These are phyloP conservation scores for Gymnosoma rotundatum DNA, from an alignment of 2,888 invertebrate genomes.

Conservation along the genomic window DNA sequence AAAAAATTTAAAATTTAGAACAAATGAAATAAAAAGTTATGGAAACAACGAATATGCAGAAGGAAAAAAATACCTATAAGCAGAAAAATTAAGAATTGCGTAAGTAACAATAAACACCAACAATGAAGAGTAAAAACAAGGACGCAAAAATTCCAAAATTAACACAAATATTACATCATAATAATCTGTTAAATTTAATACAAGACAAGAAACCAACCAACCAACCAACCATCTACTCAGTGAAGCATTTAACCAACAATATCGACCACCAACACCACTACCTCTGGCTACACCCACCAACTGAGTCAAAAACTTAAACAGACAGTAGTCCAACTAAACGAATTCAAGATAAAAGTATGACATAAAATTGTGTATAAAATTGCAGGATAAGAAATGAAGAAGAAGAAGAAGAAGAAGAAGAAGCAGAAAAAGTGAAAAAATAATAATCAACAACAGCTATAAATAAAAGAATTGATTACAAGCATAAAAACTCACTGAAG, in stretches of 20 bases:
- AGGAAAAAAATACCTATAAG: background rate
- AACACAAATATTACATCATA: conserved; percentile 63
- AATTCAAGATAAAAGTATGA: conserved; percentile 20
- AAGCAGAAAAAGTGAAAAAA: background rate
- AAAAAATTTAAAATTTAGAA: background rate
- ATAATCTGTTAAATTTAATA: conserved; percentile 66
- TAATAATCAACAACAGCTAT: conserved; percentile 19
- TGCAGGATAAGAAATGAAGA: conserved; percentile 17
- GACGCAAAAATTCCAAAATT: conserved; percentile 34
- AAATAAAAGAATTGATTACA: conserved; percentile 64
- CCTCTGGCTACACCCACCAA: background rate
- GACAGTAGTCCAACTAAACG: conserved; percentile 25
- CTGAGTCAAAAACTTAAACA: conserved; percentile 18
- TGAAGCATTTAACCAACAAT: conserved; percentile 22
- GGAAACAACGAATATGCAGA: background rate
- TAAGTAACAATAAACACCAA: conserved; percentile 4
- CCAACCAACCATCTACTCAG: conserved; percentile 15
- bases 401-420: conserved; percentile 5
- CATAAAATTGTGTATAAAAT: background rate
- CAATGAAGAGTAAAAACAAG: conserved; percentile 8
- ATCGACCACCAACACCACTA: background rate
- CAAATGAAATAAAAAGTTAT: conserved; percentile 44
- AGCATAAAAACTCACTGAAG: conserved; percentile 69
- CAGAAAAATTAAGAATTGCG: conserved; percentile 1
- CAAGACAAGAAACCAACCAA: conserved; percentile 18